Percentiles rank a stretch among this genome's conserved stretches.
These are phyloP conservation scores for Ecliptopera silaceata DNA, from an alignment of 2,888 invertebrate species.

Conservation along the genomic window DNA sequence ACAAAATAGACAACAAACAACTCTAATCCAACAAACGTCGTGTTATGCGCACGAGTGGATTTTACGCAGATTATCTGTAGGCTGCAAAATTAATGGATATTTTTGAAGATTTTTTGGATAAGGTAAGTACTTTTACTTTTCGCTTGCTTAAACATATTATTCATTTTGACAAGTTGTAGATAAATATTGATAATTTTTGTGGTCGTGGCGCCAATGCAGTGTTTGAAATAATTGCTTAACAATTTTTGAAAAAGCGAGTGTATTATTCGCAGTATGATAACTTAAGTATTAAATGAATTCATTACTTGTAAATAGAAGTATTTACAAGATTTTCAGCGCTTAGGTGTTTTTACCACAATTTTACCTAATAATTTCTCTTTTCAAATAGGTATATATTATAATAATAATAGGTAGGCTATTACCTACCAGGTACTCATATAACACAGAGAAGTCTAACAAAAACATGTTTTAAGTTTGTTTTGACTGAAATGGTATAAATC, in stretches of 20 bases:
- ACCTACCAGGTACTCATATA: too few species aligned
- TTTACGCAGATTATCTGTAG: conserved; percentile 26
- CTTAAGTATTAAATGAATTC: too few species aligned
- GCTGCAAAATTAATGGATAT: conserved; percentile 22
- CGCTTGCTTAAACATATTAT: conserved; percentile 28
- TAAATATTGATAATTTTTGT: conserved; percentile 42
- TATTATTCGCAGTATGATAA: too few species aligned
- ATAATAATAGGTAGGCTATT: too few species aligned
- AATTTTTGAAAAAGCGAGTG: background rate
- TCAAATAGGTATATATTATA: too few species aligned
- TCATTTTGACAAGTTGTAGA: conserved; percentile 39
- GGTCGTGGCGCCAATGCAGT: conserved; percentile 23
- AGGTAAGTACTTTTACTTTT: conserved; percentile 18
- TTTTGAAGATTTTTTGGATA: background rate
- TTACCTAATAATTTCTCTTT: too few species aligned
- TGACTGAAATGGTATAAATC: too few species aligned
- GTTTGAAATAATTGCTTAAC: background rate
- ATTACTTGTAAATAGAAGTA: too few species aligned
- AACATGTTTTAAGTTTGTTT: too few species aligned
- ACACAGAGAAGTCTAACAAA: too few species aligned
- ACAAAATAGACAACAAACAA: background rate
- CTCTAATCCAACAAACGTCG: conserved; percentile 5
- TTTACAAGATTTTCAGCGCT: too few species aligned
- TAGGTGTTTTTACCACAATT: too few species aligned
- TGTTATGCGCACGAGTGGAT: conserved; percentile 24